Conservation (phyloP, 2,888 invertebrate species). For the Acronicta psi region DNA sequence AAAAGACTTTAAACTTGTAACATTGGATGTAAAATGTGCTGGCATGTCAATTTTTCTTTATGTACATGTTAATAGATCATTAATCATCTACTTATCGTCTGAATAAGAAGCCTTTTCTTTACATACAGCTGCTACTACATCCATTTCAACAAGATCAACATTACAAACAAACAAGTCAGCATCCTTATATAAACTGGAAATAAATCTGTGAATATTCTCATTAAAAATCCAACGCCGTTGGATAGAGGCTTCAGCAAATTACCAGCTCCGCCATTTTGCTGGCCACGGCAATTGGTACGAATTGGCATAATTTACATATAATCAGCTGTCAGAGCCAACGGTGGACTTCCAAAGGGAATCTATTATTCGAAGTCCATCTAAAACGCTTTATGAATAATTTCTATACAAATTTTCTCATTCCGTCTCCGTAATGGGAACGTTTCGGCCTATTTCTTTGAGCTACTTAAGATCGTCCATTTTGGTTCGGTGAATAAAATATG, state of each 20-base stretch:
- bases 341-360: conserved; percentile 56
- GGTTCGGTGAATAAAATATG: conserved; percentile 52
- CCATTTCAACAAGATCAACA: neutral
- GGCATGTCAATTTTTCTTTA: too few species aligned
- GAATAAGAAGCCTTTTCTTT: too few species aligned
- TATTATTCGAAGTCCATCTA: conserved; percentile 67
- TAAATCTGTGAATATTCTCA: conserved; percentile 49
- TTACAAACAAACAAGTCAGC: conserved; percentile 17
- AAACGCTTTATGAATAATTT: conserved; percentile 60
- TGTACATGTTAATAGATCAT: too few species aligned
- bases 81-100: too few species aligned
- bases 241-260: conserved; percentile 50
- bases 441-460: conserved; percentile 49
- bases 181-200: conserved; percentile 40
- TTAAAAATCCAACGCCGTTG: conserved; percentile 54
- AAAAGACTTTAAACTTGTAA: too few species aligned
- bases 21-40: too few species aligned
- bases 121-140: too few species aligned
- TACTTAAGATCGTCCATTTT: conserved; percentile 52
- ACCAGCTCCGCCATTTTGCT: conserved; percentile 45
- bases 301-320: conserved; percentile 67
- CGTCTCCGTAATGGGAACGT: conserved; percentile 43
- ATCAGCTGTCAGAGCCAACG: conserved; percentile 66
- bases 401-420: conserved; percentile 60
- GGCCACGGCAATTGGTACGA: conserved; percentile 58